Base-by-base conservation (phyloP, 2,797 vertebrate genomes). In the Atherinosoma microstoma region DNA sequence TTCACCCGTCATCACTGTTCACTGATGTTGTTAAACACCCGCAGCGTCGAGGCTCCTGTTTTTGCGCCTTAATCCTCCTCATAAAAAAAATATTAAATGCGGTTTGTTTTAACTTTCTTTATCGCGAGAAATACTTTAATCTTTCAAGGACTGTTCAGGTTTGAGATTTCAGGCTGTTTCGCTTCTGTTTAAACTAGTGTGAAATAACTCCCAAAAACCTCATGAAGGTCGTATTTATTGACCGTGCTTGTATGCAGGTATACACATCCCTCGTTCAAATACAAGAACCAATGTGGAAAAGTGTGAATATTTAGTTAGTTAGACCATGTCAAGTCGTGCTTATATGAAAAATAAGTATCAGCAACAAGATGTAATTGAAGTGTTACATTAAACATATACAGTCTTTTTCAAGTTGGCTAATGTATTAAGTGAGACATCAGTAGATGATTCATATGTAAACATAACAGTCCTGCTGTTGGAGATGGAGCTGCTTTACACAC, bases 1-100 rank as follows among this genome's bases (percentile, higher is more conserved):
- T 13, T 59, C 45, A 67, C 0, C 42, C 49, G 60, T 68, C 62
- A 68, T 65, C 49, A 15, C 6, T 6, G 42, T 70, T 38, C 61
- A 80, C 35, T 35, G 20, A 7, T 42, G 8, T 2, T 64, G 3
- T 27, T 27, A 27, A 58, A 36, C 66, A 24, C 34, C 38, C 11
- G 22, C 2, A 29, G 6, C 11, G 24, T 2, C 24, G 24, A 27
- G 24, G 24, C 24, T 1, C 1, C 24, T 27, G 24, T 27, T 27
- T 27, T 27, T 27, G 24, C 24, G 24, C 24, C 24, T 12, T 32
- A 32, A 32, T 32, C 30, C 30, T 32, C 30, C 2, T 29, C 1
- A 2, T 65, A 12, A 38, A 35, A 3, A 35, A 3, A 29, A 3
- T 3, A 6, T 1, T 47, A 13, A 2, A 2, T 20, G 49, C 47